Base-by-base conservation (phyloP, 35 echinoderm and acorn worm species). In the Nesometra sesokonis region DNA sequence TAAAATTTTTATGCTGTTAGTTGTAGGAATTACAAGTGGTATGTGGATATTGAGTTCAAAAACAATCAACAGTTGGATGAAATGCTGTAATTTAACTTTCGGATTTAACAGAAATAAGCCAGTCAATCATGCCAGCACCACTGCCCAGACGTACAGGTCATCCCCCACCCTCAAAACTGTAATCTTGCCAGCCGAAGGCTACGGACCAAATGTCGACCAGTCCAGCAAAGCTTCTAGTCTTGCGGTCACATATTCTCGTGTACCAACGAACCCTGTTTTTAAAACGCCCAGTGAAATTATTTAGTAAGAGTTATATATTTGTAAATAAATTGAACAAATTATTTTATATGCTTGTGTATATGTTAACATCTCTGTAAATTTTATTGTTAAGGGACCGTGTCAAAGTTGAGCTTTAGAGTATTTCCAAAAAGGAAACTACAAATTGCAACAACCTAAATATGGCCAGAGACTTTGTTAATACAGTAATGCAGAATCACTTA, bases 31-130 rank as follows among this genome's bases (percentile, higher is more conserved):
- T 37, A 99, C 96, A 0, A 94, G 96, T 67, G 96, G 92, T 1
- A 99, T 99, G 96, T 99, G 96, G 96, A 94, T 99, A 31, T 99
- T 93, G 88, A 99, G 96, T 82, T 87, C 96, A 23, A 97, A 99
- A 80, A 99, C 96, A 27, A 93, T 99, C 32, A 91, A 92, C 79
- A 94, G 93, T 19, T 99, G 96, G 96, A 90, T 94, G 35, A 81
- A 91, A 9, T 99, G 86, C 52, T 80, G 94, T 17, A 52, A 90
- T 3, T 80, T 79, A 29, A 47, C 88, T 0, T 82, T 83, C 80
- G 83, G 83, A 30, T 38, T 35, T 29, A 83, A 83, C 15, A 30
- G 81, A 83, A 83, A 67, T 3, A 11, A 67, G 52, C 11, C 52
- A 2, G 52, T 67, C 7, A 67, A 67, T 67, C 8, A 9, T 27